phyloP scores from a whole-genome alignment of 1,140 invertebrate species.

The Wasmannia auropunctata region DNA sequence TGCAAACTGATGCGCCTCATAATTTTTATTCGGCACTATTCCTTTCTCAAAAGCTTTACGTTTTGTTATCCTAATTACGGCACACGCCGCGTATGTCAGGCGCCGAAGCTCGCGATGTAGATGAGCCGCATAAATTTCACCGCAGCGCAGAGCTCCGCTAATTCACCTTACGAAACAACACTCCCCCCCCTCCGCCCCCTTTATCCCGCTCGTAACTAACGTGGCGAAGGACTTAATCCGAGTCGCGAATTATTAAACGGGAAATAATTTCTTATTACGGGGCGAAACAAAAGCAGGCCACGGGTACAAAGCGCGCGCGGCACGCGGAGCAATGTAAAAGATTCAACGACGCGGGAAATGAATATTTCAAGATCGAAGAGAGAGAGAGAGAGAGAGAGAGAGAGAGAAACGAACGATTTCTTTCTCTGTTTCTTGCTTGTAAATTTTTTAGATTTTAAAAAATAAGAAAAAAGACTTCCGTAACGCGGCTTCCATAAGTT shows the following conservation, averaged over 20 bases:
- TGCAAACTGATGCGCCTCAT: too few species aligned
- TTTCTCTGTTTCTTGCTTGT: not conserved
- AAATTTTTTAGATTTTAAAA: not conserved
- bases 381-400: too few species aligned
- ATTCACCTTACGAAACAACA: slow-evolving; percentile 41
- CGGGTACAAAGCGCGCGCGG: not conserved
- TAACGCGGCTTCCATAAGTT: not conserved
- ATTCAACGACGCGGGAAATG: slow-evolving; percentile 8
- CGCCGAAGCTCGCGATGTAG: slow-evolving; percentile 1
- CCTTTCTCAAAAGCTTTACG: not conserved
- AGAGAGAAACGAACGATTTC: too few species aligned
- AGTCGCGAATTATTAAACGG: slow-evolving; percentile 54
- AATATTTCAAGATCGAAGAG: not conserved
- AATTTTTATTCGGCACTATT: not conserved
- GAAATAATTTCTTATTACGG: slow-evolving; percentile 59
- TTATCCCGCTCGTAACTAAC: slow-evolving; percentile 49
- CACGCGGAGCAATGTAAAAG: not conserved
- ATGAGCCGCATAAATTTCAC: slow-evolving; percentile 42
- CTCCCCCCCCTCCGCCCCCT: too few species aligned
- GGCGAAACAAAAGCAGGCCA: slow-evolving; percentile 11
- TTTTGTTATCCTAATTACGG: slow-evolving; percentile 12
- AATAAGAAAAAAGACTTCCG: not conserved
- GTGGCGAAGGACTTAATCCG: slow-evolving; percentile 27
- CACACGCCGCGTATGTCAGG: not conserved
- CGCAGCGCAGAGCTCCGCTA: slow-evolving; percentile 11